Conservation (phyloP, 2,797 vertebrate genomes). For the Glyptemys insculpta region DNA sequence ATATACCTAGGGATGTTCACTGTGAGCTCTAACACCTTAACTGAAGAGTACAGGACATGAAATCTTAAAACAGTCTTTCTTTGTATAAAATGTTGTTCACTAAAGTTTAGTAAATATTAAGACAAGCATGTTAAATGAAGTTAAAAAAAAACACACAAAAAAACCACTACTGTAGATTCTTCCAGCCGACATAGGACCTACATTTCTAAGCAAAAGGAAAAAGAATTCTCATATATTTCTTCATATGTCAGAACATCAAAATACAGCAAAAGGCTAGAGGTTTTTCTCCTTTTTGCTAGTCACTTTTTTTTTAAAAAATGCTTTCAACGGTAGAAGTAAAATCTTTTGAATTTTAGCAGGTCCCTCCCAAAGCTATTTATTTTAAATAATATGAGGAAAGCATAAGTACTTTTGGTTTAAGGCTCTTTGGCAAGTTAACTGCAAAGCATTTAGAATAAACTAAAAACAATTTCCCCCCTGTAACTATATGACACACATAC, state of each 20-base stretch:
- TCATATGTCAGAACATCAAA: neutral
- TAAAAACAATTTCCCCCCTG: neutral
- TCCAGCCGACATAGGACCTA: neutral
- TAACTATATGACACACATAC: neutral
- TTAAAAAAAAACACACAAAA: neutral
- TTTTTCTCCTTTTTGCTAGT: neutral
- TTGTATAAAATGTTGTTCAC: neutral
- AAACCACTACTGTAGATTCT: neutral
- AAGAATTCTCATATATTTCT: neutral
- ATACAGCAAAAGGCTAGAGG: neutral
- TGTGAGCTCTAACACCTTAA: conserved; percentile 36
- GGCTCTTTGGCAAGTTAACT: neutral
- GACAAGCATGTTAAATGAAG: neutral
- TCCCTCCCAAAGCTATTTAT: neutral
- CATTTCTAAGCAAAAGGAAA: neutral
- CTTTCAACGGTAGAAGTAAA: neutral
- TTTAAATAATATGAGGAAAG: conserved; percentile 5
- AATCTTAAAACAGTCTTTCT: neutral
- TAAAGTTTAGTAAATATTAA: neutral
- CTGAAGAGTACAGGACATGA: neutral
- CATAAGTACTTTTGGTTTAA: conserved; percentile 5
- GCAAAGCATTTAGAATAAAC: neutral
- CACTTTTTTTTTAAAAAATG: neutral
- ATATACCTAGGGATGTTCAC: neutral
- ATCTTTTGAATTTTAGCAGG: neutral